Percentiles rank a stretch among this genome's conserved stretches.
Evolutionary conservation across 2,797 vertebrate species (phyloP).

Genomic region (Diceros bicornis): DNA sequence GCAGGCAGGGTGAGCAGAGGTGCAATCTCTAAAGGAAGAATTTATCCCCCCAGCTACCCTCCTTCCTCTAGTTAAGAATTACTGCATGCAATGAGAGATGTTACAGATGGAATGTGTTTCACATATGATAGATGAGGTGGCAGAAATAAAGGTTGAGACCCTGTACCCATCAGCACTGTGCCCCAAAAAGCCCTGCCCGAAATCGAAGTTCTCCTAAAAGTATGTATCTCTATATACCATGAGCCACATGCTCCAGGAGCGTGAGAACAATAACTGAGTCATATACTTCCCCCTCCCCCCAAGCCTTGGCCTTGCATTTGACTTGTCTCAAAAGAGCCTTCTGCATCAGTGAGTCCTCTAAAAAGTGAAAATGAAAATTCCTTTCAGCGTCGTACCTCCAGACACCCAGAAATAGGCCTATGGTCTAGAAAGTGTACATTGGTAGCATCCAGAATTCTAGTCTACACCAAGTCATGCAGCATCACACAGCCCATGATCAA

Average conservation of each 20-base stretch:
- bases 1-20: background rate
- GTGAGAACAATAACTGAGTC: background rate
- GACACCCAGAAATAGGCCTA: background rate
- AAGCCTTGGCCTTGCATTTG: background rate
- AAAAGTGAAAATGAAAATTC: background rate
- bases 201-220: background rate
- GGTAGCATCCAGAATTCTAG: background rate
- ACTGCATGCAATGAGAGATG: background rate
- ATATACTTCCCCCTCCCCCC: background rate
- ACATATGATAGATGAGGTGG: background rate
- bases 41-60: accelerated
- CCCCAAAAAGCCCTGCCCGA: background rate
- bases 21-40: background rate
- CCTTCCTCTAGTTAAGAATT: background rate
- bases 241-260: background rate
- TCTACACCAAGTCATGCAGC: background rate
- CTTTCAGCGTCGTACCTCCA: background rate
- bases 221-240: accelerated
- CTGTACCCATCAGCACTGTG: too few relatives aligned
- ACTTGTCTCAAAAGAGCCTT: conserved; percentile 35
- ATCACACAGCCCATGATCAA: background rate
- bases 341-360: background rate
- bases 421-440: background rate
- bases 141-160: background rate
- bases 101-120: background rate